Evolutionary conservation across 1,140 invertebrate species (phyloP).

Genomic region (Frieseomelitta varia): DNA sequence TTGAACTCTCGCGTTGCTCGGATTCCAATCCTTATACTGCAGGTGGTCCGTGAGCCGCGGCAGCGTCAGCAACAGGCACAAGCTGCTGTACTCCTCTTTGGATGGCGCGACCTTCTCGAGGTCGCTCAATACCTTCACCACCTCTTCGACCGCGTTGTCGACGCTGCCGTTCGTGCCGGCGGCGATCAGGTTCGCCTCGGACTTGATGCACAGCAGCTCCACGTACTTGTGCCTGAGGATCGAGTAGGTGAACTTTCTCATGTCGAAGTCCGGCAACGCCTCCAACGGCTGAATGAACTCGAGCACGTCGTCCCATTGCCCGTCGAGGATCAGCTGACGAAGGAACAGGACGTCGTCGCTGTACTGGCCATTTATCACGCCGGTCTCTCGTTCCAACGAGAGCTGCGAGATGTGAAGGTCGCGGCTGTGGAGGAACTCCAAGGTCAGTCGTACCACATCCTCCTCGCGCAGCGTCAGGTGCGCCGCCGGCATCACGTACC

Average conservation of each 20-base stretch:
- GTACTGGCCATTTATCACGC: slow-evolving; percentile 96
- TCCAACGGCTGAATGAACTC: slow-evolving; percentile 98
- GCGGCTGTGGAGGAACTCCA: slow-evolving; percentile 96
- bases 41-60: slow-evolving; percentile 94
- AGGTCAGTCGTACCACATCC: slow-evolving; percentile 94
- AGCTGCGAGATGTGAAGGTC: slow-evolving; percentile 95
- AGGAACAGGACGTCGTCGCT: slow-evolving; percentile 96
- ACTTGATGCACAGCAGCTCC: slow-evolving; percentile 96
- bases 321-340: slow-evolving; percentile 96
- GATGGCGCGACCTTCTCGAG: slow-evolving; percentile 93
- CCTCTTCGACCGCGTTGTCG: slow-evolving; percentile 96
- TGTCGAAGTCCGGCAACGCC: slow-evolving; percentile 89
- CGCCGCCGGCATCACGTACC: slow-evolving; percentile 90
- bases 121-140: slow-evolving; percentile 94
- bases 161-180: slow-evolving; percentile 86
- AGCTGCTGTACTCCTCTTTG: slow-evolving; percentile 96
- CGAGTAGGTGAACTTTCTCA: slow-evolving; percentile 91
- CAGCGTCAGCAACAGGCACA: slow-evolving; percentile 95
- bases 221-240: slow-evolving; percentile 97
- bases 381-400: slow-evolving; percentile 96
- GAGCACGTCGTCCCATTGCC: slow-evolving; percentile 98
- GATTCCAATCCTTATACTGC: slow-evolving; percentile 96
- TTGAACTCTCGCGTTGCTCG: slow-evolving; percentile 91
- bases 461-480: slow-evolving; percentile 93
- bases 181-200: slow-evolving; percentile 87